These are phyloP conservation scores for Lanius collurio DNA, from an alignment of 2,113 vertebrate species.

Conservation along the genomic window DNA sequence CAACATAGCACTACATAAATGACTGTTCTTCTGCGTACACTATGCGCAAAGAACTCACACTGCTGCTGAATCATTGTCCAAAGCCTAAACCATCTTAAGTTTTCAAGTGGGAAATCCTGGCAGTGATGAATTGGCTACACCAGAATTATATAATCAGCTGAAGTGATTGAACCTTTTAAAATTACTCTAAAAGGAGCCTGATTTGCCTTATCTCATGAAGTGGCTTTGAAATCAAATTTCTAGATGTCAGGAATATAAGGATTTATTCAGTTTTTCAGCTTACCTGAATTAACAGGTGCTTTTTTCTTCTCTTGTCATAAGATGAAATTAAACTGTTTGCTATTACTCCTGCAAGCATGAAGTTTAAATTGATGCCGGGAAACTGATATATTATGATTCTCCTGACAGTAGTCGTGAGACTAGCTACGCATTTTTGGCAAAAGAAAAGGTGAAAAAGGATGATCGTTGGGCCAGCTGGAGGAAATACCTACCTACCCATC, in stretches of 20 bases:
- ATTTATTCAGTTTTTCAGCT: not conserved
- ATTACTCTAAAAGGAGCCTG: not conserved
- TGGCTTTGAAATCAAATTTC: not conserved
- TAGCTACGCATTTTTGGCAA: not conserved
- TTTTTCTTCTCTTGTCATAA: not conserved
- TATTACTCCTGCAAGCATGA: not conserved
- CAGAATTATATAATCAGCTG: not conserved
- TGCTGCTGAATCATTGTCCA: not conserved
- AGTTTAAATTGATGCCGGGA: not conserved
- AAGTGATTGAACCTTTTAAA: not conserved
- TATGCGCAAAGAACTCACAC: not conserved
- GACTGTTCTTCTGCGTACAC: not conserved
- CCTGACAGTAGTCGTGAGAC: not conserved
- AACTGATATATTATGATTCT: not conserved
- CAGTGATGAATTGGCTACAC: not conserved
- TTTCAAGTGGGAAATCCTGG: not conserved
- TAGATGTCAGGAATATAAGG: fast-evolving
- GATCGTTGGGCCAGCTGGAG: too few relatives aligned
- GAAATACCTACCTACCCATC: not conserved
- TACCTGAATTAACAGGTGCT: not conserved
- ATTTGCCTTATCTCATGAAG: not conserved
- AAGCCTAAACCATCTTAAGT: fast-evolving
- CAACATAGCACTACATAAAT: not conserved
- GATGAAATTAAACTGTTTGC: not conserved
- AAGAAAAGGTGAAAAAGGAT: not conserved